Base-by-base conservation (phyloP, 2,797 vertebrate genomes). In the Pterois miles region DNA sequence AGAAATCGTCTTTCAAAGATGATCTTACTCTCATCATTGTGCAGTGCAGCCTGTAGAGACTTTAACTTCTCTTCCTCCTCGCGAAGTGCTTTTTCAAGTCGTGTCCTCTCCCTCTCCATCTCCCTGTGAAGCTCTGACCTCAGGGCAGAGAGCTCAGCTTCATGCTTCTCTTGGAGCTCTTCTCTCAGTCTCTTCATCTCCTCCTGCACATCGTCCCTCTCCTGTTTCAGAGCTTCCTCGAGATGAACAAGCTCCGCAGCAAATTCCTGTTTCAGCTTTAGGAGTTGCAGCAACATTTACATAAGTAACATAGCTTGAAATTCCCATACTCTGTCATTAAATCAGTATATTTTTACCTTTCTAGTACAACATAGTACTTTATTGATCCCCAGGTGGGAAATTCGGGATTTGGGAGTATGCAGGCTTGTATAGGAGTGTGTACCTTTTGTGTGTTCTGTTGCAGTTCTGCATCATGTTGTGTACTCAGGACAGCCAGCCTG, bases 41-140 rank as follows among this genome's bases (percentile, higher is more conserved):
- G 82, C 12, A 96, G 88, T 12, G 86, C 92, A 11, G 92, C 91
- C 43, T 97, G 96, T 10, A 96, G 74, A 56, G 94, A 94, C 71
- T 81, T 89, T 23, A 96, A 79, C 57, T 62, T 93, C 63, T 94
- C 93, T 18, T 92, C 93, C 80, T 97, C 96, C 58, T 95, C 92
- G 0, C 81, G 59, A 48, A 97, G 93, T 31, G 95, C 87, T 29
- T 89, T 91, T 77, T 96, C 94, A 71, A 96, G 82, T 5, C 18
- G 43, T 20, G 65, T 84, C 91, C 85, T 94, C 82, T 96, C 92
- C 3, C 78, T 23, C 65, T 95, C 92, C 9, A 22, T 89, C 48
- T 87, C 93, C 33, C 78, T 85, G 40, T 95, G 82, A 74, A 93
- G 86, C 9, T 91, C 87, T 12, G 77, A 86, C 48, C 74, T 88